phyloP scores from a whole-genome alignment of 2,888 invertebrate species.

The Lumbricus terrestris region DNA sequence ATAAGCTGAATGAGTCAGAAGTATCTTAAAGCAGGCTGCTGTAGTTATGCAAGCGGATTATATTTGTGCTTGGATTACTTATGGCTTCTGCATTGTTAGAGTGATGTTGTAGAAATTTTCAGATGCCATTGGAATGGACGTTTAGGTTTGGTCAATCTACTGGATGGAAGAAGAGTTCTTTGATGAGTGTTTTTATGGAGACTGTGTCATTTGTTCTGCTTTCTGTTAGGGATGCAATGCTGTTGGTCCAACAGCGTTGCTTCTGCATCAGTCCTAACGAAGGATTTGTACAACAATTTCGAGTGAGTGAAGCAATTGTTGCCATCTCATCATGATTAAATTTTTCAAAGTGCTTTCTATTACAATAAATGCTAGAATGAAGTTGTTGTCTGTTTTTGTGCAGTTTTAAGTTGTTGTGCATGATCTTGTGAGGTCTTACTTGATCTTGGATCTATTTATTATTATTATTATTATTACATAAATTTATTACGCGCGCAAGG shows the following conservation, averaged over 20 bases:
- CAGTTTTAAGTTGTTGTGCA: not conserved
- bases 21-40: not conserved
- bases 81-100: not conserved
- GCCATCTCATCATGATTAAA: not conserved
- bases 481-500: no score
- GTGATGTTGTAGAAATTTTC: not conserved
- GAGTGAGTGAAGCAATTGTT: constrained; percentile 43
- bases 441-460: no score
- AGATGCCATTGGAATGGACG: not conserved
- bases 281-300: constrained; percentile 68
- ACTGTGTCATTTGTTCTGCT: constrained; percentile 21
- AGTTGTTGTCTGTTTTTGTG: not conserved
- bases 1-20: not conserved
- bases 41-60: not conserved
- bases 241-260: constrained; percentile 66
- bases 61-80: not conserved
- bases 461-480: no score
- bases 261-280: constrained; percentile 71
- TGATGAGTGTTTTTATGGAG: not conserved
- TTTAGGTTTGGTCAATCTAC: no score
- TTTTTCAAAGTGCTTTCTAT: no score
- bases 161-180: not conserved
- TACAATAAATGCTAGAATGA: no score
- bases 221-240: constrained; percentile 65
- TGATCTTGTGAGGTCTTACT: not conserved